Conservation (phyloP, 2,888 invertebrate species). For the Teleogryllus oceanicus region DNA sequence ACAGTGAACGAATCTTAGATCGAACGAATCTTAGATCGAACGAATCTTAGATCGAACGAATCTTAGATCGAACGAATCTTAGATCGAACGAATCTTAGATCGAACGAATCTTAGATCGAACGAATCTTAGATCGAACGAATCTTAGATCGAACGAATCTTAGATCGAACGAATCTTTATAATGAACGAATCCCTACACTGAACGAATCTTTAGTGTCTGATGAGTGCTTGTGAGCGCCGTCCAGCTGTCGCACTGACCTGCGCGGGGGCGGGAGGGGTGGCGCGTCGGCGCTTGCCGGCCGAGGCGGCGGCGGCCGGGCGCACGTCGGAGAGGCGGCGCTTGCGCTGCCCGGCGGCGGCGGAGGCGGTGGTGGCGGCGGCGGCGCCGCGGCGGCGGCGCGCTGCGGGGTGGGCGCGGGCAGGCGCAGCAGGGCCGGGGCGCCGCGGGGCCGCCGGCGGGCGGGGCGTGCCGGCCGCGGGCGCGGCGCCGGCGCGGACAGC, state of each 20-base stretch:
- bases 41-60: too few species aligned
- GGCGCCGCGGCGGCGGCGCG: conserved; percentile 43
- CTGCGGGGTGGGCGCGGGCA: conserved; percentile 45
- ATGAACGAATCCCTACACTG: too few species aligned
- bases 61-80: too few species aligned
- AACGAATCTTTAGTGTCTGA: too few species aligned
- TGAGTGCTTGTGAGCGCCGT: too few species aligned
- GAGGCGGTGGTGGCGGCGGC: conserved; percentile 42
- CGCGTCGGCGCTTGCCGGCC: not conserved
- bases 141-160: too few species aligned
- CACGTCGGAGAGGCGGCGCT: conserved; percentile 38
- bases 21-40: too few species aligned
- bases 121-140: too few species aligned
- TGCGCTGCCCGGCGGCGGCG: conserved; percentile 28
- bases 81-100: too few species aligned
- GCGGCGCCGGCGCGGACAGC: conserved; percentile 33
- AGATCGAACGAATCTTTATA: too few species aligned
- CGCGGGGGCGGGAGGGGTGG: conserved; percentile 7
- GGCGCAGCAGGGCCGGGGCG: conserved; percentile 46
- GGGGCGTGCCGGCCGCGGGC: conserved; percentile 42
- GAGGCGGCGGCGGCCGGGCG: not conserved
- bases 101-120: too few species aligned
- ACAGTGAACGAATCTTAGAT: too few species aligned
- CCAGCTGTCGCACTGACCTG: not conserved
- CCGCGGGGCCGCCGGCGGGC: conserved; percentile 40